Evolutionary conservation across 1,140 invertebrate genomes (phyloP).

Genomic region (Plodia interpunctella): DNA sequence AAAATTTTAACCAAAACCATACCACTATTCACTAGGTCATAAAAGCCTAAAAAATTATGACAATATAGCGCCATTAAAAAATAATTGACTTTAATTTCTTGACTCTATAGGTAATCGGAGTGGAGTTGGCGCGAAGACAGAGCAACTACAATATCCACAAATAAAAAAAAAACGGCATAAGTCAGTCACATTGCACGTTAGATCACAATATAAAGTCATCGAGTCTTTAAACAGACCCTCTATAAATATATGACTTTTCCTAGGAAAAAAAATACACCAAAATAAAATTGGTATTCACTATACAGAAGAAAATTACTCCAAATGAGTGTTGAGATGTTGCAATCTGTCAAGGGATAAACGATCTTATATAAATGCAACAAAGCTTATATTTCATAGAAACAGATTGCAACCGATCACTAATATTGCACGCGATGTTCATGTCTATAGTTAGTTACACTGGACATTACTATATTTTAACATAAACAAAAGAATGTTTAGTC

Average conservation of each 20-base stretch:
- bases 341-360: neutral
- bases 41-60: too few species aligned
- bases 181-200: slow-evolving; percentile 13
- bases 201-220: slow-evolving; percentile 23
- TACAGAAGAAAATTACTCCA: slow-evolving; percentile 35
- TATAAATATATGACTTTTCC: slow-evolving; percentile 50
- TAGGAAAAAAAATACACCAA: slow-evolving; percentile 53
- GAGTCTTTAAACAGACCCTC: slow-evolving; percentile 61
- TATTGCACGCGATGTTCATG: slow-evolving; percentile 9
- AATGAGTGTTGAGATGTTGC: slow-evolving; percentile 6
- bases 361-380: slow-evolving; percentile 8
- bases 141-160: neutral
- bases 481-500: neutral
- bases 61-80: neutral
- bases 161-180: neutral
- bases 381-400: neutral
- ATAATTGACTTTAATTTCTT: neutral
- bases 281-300: slow-evolving; percentile 48
- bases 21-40: too few species aligned
- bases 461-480: neutral
- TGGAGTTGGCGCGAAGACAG: neutral
- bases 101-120: neutral
- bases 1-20: too few species aligned
- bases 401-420: slow-evolving; percentile 6
- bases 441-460: neutral